Evolutionary conservation across 2,888 invertebrate species (phyloP).

Genomic region (Nomada fabriciana): DNA sequence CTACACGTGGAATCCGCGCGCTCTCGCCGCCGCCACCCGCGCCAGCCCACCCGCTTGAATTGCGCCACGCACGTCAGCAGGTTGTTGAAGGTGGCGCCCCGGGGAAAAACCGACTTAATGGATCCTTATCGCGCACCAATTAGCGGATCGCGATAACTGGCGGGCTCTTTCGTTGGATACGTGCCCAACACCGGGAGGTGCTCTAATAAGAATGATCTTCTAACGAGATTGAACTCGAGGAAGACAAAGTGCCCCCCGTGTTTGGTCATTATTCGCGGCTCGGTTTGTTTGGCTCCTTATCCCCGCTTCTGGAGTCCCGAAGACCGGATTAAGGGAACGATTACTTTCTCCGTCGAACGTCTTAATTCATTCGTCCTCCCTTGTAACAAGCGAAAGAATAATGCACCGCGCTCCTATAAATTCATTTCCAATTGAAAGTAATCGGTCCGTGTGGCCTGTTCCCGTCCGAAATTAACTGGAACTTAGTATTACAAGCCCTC

Average conservation of each 20-base stretch:
- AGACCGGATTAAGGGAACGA: neutral
- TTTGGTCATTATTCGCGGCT: neutral
- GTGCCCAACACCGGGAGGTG: neutral
- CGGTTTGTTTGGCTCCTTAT: neutral
- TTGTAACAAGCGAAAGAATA: constrained; percentile 10
- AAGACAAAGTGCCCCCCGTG: neutral
- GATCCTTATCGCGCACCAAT: constrained; percentile 63
- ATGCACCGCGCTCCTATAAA: constrained; percentile 19
- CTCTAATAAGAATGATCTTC: constrained; percentile 20
- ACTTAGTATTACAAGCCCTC: constrained; percentile 54
- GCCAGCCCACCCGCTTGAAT: constrained; percentile 28
- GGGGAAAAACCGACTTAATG: constrained; percentile 49
- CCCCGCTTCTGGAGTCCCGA: neutral
- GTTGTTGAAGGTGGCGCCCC: constrained; percentile 53
- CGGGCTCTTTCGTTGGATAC: constrained; percentile 26
- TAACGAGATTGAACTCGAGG: constrained; percentile 19
- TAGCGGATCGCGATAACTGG: constrained; percentile 56
- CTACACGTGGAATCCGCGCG: constrained; percentile 51
- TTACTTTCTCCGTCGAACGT: neutral
- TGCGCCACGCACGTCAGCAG: constrained; percentile 67
- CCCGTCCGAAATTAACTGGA: constrained; percentile 61
- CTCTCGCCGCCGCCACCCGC: neutral
- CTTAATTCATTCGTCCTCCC: neutral
- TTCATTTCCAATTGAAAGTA: constrained; percentile 47
- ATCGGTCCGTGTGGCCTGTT: constrained; percentile 38